Evolutionary conservation across 2,113 vertebrate species (phyloP).

Genomic region (Diphyllodes magnificus): DNA sequence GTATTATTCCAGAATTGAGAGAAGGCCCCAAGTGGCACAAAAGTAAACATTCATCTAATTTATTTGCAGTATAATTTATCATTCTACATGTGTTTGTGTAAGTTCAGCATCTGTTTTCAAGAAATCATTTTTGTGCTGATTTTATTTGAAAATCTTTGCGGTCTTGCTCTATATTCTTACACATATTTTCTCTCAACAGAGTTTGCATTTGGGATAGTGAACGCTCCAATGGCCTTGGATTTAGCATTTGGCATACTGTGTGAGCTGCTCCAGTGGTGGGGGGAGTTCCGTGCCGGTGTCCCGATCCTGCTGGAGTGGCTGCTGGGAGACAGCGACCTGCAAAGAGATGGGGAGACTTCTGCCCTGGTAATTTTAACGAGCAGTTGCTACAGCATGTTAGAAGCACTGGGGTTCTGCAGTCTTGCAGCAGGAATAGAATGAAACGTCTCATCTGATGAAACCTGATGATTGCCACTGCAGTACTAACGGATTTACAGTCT

Average conservation of each 20-base stretch:
- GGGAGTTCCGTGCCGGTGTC: conserved; percentile 63
- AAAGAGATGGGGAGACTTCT: neutral
- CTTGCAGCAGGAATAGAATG: neutral
- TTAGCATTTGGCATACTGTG: conserved; percentile 79
- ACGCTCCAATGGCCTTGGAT: conserved; percentile 82
- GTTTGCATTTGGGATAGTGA: conserved; percentile 71
- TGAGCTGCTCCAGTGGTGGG: conserved; percentile 79
- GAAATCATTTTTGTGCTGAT: neutral
- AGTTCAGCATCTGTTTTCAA: neutral
- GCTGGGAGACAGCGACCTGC: conserved; percentile 72
- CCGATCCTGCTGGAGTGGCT: conserved; percentile 81
- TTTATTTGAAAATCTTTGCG: neutral
- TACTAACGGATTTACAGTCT: neutral
- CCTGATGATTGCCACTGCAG: neutral
- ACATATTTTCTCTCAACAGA: conserved; percentile 58
- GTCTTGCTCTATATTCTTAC: neutral
- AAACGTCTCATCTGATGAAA: neutral
- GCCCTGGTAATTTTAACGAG: conserved; percentile 53
- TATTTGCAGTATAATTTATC: neutral
- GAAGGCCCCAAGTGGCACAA: neutral
- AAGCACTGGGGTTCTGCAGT: neutral
- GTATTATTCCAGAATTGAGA: neutral
- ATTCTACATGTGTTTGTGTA: neutral
- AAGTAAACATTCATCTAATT: neutral
- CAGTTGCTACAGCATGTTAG: neutral